Base-by-base conservation (phyloP, 92 coral and sea anemone species). In the Epizoanthus scotinus region DNA sequence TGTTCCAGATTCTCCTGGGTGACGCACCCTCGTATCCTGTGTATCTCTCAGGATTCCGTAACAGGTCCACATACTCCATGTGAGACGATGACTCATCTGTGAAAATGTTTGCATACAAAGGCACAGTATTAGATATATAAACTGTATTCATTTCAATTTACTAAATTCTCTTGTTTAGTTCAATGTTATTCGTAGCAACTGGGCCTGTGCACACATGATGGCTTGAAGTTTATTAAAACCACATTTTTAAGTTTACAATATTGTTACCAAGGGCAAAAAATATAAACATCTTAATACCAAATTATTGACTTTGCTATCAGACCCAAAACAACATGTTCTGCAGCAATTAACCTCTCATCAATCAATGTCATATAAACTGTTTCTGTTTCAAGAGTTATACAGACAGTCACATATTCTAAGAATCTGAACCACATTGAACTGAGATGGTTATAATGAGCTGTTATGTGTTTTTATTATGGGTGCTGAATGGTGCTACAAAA, bases 1-100 rank as follows among this genome's bases (percentile, higher is more conserved):
- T 95, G 90, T 91, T 84, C 99, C 99, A 95, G 67, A 95, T 87
- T 82, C 98, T 87, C 42, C 88, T 85, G 18, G 99, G 98, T 14
- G 99, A 95, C 18, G 59, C 79, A 0, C 99, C 99, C 52, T 74
- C 89, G 67, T 95, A 95, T 8, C 97, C 97, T 8, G 99, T 95
- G 85, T 84, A 95, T 67, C 86, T 86, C 69, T 95, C 99, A 27
- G 99, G 99, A 61, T 95, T 95, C 42, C 91, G 81, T 42, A 93
- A 52, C 60, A 95, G 82, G 56, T 95, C 94, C 13, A 95, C 93
- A 66, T 95, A 95, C 61, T 91, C 93, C 85, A 91, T 85, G 44
- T 93, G 96, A 6, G 94, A 87, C 0, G 98, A 91, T 31, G 89
- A 81, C 81, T 95, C 99, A 81, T 95, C 99, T 95, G 66, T 61